Evolutionary conservation across 2,113 vertebrate genomes (phyloP), one percentile per base, ranked within the genome.

Genomic region (Planiliza haematocheilus): DNA sequence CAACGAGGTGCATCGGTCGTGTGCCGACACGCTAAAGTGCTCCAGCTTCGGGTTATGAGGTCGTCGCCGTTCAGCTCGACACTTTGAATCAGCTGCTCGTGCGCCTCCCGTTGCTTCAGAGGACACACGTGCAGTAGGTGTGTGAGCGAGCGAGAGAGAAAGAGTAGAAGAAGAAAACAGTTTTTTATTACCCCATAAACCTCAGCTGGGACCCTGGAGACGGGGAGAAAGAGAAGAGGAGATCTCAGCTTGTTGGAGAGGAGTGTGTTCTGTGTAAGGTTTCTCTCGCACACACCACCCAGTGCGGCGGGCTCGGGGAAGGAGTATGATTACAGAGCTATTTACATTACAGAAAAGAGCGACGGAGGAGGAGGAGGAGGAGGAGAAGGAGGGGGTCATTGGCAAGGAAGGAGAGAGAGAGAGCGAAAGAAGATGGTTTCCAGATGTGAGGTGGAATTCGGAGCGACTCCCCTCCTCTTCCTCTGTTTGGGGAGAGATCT

Each of bases 361-460:
- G 61, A 45, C n/a, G 60, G 37, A 74, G 69, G 76, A 30, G 74
- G 49, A 41, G 64, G 51, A 68, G 8, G 70, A 65, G 67, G 24
- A 3, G 24, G 24, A 5, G 24, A 5, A 5, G 24, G 3, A 5
- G 2, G 24, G 24, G 24, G 24, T 30, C 66, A 74, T 52, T 71
- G 65, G 69, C 37, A 49, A 57, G 52, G 18, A 52, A 60, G 62
- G 16, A 57, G 63, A 66, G 50, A 69, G 67, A 86, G 74, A 59
- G 71, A 36, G 70, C 42, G 30, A 24, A 42, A 13, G 48, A 85
- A 90, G 88, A 94, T 93, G 85, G 85, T 79, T 93, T 94, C 93
- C 93, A 94, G 93, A 94, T 94, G 93, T 93, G 87, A 85, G 83
- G 83, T 74, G 91, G 92, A 94, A 93, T 93, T 93, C 83, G 39